Evolutionary conservation across 2,113 vertebrate species (phyloP).

Genomic region (Ceyx cyanopectus): DNA sequence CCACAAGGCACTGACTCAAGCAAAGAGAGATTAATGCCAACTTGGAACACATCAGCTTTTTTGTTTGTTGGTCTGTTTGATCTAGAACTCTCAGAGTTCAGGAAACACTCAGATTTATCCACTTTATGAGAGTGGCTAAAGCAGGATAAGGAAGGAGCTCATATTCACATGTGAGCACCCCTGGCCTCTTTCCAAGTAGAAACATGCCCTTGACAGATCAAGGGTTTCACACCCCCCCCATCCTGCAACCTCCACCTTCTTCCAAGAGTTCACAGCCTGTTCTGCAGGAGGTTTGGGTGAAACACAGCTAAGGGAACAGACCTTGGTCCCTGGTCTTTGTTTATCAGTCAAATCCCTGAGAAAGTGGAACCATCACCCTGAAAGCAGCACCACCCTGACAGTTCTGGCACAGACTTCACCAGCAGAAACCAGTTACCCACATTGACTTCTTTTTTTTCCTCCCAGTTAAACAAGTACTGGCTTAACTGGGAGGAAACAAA

Average conservation of each 20-base stretch:
- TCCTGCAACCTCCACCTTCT: background rate
- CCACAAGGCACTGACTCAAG: background rate
- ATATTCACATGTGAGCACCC: background rate
- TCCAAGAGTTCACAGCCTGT: background rate
- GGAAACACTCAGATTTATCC: background rate
- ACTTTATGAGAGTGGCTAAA: background rate
- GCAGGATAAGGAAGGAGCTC: background rate
- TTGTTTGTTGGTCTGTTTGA: background rate
- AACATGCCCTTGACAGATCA: background rate
- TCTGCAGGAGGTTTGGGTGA: background rate
- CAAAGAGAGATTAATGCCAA: background rate
- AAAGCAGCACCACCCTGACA: slow-evolving; percentile 12
- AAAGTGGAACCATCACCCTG: background rate
- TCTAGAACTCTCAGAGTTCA: background rate
- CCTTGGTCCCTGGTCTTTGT: background rate
- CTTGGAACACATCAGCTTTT: background rate
- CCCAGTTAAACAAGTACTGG: slow-evolving; percentile 2
- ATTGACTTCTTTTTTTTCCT: background rate
- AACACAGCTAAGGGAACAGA: fast-evolving
- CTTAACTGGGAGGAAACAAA: slow-evolving; percentile 3
- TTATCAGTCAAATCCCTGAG: background rate
- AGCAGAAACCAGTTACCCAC: background rate
- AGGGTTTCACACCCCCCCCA: fast-evolving
- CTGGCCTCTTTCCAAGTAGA: background rate
- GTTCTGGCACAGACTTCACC: background rate